These are phyloP conservation scores for Pycnomerus fuliginosus DNA, from an alignment of 2,888 invertebrate species.

Conservation along the genomic window DNA sequence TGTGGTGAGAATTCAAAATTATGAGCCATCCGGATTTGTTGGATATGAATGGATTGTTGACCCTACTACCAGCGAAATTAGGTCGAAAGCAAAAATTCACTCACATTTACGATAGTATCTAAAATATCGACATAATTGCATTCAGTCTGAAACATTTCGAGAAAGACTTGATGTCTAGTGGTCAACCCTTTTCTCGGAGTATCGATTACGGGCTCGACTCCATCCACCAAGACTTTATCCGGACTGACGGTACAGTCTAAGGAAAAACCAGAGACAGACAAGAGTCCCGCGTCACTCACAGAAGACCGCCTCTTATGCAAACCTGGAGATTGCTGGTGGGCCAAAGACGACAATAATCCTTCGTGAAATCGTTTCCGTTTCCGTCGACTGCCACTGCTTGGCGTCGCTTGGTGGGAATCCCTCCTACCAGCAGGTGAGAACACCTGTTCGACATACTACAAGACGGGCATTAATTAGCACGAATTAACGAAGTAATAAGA, in stretches of 20 bases:
- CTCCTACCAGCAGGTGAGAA: slow-evolving; percentile 56
- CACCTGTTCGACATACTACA: slow-evolving; percentile 56
- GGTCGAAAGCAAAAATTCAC: slow-evolving; percentile 41
- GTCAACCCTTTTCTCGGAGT: slow-evolving; percentile 69
- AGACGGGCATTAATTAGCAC: slow-evolving; percentile 33
- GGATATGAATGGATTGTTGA: too few relatives aligned
- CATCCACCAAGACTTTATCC: slow-evolving; percentile 60
- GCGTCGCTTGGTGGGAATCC: slow-evolving; percentile 57
- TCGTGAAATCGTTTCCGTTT: slow-evolving; percentile 80
- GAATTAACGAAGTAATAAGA: neutral
- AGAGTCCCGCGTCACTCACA: slow-evolving; percentile 79
- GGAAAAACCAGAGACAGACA: slow-evolving; percentile 85
- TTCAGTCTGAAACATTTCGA: slow-evolving; percentile 95
- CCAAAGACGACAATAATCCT: slow-evolving; percentile 58
- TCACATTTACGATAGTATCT: slow-evolving; percentile 87
- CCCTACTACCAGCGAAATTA: too few relatives aligned
- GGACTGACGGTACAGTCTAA: slow-evolving; percentile 86
- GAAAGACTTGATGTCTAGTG: slow-evolving; percentile 78
- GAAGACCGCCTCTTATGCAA: slow-evolving; percentile 76
- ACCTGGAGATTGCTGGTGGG: slow-evolving; percentile 58
- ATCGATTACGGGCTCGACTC: slow-evolving; percentile 53
- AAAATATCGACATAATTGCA: slow-evolving; percentile 96
- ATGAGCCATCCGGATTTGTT: too few relatives aligned
- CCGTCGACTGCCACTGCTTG: slow-evolving; percentile 60
- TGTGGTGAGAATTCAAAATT: too few relatives aligned